Percentiles rank a stretch among this genome's conserved stretches.
Evolutionary conservation across 2,888 invertebrate genomes (phyloP).

Genomic region (Chymomyza amoena): DNA sequence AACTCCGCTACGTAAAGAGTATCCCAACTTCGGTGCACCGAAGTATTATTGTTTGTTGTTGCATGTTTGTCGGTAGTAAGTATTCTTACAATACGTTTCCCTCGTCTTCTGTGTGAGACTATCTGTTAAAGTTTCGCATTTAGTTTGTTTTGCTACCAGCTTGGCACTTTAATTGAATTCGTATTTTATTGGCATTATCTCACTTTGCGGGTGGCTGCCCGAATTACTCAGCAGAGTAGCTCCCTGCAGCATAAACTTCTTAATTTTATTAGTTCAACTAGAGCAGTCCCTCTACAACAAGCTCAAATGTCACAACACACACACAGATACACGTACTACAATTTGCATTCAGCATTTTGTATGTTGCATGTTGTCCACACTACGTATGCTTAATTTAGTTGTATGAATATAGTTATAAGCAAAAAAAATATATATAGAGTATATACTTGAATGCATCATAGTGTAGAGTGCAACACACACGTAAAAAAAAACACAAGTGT

Average conservation of each 20-base stretch:
- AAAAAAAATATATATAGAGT: background rate
- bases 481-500: background rate
- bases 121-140: slow-evolving; percentile 10
- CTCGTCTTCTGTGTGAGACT: slow-evolving; percentile 9
- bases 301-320: slow-evolving; percentile 3
- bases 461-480: background rate
- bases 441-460: background rate
- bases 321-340: background rate
- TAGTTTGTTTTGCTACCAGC: slow-evolving; percentile 3
- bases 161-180: slow-evolving; percentile 58
- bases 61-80: slow-evolving; percentile 33
- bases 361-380: slow-evolving; percentile 11
- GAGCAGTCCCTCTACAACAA: background rate
- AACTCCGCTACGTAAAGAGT: slow-evolving; percentile 2
- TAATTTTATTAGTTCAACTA: slow-evolving; percentile 8
- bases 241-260: slow-evolving; percentile 11
- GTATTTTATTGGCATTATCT: slow-evolving; percentile 56
- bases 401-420: background rate
- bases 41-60: slow-evolving; percentile 15
- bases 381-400: slow-evolving; percentile 50
- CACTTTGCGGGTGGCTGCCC: slow-evolving; percentile 28
- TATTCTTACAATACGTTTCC: slow-evolving; percentile 1
- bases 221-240: background rate
- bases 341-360: background rate
- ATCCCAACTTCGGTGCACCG: slow-evolving; percentile 25